phyloP scores from a whole-genome alignment of 2,797 vertebrate species.

The Argya squamiceps region DNA sequence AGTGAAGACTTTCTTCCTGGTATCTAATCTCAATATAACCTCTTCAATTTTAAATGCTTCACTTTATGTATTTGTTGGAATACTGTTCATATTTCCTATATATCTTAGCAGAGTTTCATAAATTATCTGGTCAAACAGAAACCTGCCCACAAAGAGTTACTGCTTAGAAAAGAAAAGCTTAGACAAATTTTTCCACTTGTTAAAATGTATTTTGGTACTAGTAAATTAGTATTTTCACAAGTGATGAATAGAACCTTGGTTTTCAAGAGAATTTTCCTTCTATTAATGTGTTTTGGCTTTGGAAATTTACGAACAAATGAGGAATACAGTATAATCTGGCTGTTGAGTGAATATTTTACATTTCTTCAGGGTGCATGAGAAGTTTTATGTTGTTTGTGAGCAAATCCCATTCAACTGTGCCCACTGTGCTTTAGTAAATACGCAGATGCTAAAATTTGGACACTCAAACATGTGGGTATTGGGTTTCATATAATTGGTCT shows the following conservation, averaged over 20 bases:
- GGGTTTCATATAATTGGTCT: fast-evolving
- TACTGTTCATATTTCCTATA: not conserved
- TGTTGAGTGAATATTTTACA: not conserved
- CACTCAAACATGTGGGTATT: fast-evolving
- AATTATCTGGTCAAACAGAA: not conserved
- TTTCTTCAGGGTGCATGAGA: not conserved
- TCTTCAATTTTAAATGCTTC: not conserved
- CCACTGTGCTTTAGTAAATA: not conserved
- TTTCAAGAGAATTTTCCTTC: not conserved
- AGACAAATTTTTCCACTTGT: not conserved
- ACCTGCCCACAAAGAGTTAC: not conserved
- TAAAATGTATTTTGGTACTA: not conserved
- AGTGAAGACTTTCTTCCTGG: not conserved
- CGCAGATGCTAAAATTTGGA: not conserved
- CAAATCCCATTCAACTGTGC: not conserved
- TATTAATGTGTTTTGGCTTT: not conserved
- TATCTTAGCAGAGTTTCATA: not conserved
- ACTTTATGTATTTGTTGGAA: not conserved
- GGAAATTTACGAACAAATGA: not conserved
- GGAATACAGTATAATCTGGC: not conserved
- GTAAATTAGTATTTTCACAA: not conserved
- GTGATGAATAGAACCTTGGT: not conserved
- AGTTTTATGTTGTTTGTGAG: not conserved
- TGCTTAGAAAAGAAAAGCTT: not conserved
- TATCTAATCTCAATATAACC: not conserved